Evolutionary conservation across 2,888 invertebrate species (phyloP).

Genomic region (Apodemia zela): DNA sequence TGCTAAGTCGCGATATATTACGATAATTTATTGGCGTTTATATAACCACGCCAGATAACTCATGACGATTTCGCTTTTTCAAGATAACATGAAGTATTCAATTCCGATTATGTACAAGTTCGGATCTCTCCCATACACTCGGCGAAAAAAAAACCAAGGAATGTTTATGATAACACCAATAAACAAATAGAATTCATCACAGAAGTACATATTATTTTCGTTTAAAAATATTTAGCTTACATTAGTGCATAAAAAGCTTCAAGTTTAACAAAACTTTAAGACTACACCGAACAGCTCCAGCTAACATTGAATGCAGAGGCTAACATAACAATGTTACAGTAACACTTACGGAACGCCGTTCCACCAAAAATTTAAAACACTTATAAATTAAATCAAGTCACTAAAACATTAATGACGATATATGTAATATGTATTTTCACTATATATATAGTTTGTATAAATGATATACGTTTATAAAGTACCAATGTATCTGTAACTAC

Average conservation of each 20-base stretch:
- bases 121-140: constrained; percentile 2
- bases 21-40: neutral
- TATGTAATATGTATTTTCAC: constrained; percentile 46
- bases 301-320: constrained; percentile 43
- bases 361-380: constrained; percentile 52
- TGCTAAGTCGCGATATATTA: neutral
- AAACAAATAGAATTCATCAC: constrained; percentile 59
- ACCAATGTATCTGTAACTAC: constrained; percentile 50
- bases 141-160: constrained; percentile 46
- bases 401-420: constrained; percentile 65
- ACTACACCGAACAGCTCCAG: constrained; percentile 31
- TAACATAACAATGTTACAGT: neutral
- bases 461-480: constrained; percentile 27
- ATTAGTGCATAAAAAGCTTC: constrained; percentile 42
- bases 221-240: constrained; percentile 45
- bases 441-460: constrained; percentile 55
- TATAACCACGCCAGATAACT: neutral
- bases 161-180: constrained; percentile 65
- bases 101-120: neutral
- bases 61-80: neutral
- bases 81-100: neutral
- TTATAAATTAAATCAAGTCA: constrained; percentile 58
- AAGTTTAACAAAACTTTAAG: constrained; percentile 38
- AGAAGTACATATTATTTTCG: constrained; percentile 48
- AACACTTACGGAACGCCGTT: constrained; percentile 37